These are phyloP conservation scores for Heterotis niloticus DNA, from an alignment of 2,113 vertebrate species.

Conservation along the genomic window DNA sequence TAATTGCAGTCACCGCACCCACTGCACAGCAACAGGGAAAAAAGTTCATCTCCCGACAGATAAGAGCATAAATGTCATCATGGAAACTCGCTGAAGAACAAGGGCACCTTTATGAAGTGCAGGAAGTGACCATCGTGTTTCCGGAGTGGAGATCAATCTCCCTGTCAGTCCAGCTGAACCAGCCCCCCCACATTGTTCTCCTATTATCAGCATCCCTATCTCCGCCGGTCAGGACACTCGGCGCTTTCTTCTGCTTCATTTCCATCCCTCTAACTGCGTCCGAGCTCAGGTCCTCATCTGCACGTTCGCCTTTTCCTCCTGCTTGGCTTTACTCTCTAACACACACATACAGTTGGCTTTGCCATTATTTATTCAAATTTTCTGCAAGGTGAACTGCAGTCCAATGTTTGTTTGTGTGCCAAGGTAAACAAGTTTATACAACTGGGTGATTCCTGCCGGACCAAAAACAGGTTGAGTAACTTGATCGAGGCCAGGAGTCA, in stretches of 20 bases:
- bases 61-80: conserved; percentile 41
- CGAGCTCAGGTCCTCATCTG: background rate
- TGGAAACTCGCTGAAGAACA: conserved; percentile 37
- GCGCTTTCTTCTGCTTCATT: background rate
- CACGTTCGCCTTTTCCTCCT: background rate
- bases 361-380: too few species aligned
- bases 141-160: conserved; percentile 36
- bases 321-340: too few species aligned
- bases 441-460: too few species aligned
- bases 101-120: conserved; percentile 34
- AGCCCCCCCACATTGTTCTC: background rate
- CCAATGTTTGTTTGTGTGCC: too few species aligned
- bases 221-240: background rate
- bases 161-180: background rate
- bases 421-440: too few species aligned
- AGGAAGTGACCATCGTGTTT: conserved; percentile 43
- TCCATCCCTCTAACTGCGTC: background rate
- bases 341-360: too few species aligned
- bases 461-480: too few species aligned
- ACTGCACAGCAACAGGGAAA: background rate
- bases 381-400: too few species aligned
- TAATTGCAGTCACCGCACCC: background rate
- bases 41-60: conserved; percentile 13
- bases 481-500: too few species aligned
- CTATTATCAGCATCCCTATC: background rate